A percentile compares a stretch with the other conserved stretches of the same genome.
These are phyloP conservation scores for Brachionus asplanchnoidis DNA, from an alignment of 1,140 invertebrate genomes.

Conservation along the genomic window DNA sequence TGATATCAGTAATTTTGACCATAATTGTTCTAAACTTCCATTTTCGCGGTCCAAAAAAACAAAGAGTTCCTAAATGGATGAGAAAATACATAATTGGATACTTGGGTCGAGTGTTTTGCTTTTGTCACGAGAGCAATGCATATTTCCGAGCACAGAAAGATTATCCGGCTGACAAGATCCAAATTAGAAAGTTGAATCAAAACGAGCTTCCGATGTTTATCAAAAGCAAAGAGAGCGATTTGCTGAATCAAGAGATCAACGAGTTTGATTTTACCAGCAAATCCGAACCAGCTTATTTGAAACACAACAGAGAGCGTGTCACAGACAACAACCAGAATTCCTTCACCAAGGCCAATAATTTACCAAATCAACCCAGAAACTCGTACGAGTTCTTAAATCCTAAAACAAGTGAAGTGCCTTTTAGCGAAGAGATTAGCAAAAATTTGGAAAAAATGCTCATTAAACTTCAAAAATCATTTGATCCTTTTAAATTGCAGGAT, in stretches of 20 bases:
- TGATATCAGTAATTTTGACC: slow-evolving; percentile 35
- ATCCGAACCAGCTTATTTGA: slow-evolving; percentile 19
- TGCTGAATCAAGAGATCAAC: neutral
- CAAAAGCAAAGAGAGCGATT: neutral
- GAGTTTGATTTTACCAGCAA: neutral
- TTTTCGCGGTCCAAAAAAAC: slow-evolving; percentile 38
- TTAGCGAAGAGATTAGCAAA: slow-evolving; percentile 11
- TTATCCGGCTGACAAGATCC: neutral
- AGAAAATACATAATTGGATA: slow-evolving; percentile 23
- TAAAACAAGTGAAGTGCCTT: neutral
- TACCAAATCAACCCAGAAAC: neutral
- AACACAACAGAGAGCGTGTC: neutral
- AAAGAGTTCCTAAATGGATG: slow-evolving; percentile 30
- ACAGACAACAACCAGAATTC: neutral
- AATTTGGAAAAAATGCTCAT: slow-evolving; percentile 38
- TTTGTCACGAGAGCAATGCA: slow-evolving; percentile 13
- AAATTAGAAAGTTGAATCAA: neutral
- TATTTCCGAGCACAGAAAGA: neutral
- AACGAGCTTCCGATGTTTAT: neutral
- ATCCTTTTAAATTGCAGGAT: slow-evolving; percentile 31
- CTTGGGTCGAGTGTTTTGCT: slow-evolving; percentile 26
- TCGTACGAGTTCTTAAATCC: neutral
- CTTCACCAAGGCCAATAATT: neutral
- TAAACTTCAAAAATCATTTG: slow-evolving; percentile 35
- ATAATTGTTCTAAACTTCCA: slow-evolving; percentile 40